Conservation (phyloP, 2,797 vertebrate genomes). For the Danio aesculapii region DNA sequence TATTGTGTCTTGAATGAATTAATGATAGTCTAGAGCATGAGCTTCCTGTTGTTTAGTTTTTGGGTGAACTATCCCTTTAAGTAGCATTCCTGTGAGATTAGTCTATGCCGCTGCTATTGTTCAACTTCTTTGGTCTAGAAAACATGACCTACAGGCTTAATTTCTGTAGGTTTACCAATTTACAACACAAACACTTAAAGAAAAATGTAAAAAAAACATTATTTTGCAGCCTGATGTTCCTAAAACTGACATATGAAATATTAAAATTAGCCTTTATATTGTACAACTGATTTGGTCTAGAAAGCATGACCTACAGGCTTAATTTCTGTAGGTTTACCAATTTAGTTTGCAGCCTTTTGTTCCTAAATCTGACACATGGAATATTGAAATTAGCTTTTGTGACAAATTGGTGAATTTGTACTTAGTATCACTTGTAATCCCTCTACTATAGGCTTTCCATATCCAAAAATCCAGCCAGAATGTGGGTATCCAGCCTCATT, state of each 20-base stretch:
- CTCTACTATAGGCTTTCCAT: constrained; percentile 69
- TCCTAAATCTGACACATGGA: constrained; percentile 13
- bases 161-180: constrained; percentile 9
- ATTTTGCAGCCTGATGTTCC: background rate
- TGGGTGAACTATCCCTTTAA: background rate
- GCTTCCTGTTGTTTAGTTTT: background rate
- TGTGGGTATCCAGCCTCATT: constrained; percentile 80
- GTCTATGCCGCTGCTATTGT: constrained; percentile 7
- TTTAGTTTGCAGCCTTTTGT: background rate
- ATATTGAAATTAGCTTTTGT: background rate
- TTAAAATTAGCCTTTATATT: background rate
- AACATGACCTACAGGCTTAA: background rate
- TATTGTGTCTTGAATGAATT: background rate
- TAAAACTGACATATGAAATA: constrained; percentile 6
- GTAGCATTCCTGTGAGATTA: constrained; percentile 15
- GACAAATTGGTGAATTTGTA: constrained; percentile 25
- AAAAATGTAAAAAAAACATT: background rate
- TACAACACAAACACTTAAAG: background rate
- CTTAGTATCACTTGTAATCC: constrained; percentile 11
- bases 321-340: constrained; percentile 1
- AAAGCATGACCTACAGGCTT: background rate
- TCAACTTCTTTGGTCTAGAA: background rate
- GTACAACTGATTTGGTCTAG: background rate
- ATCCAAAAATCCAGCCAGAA: constrained; percentile 74
- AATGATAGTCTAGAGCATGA: no score